Base-by-base conservation (phyloP, 1,140 invertebrate species). In the Drosophila elegans region DNA sequence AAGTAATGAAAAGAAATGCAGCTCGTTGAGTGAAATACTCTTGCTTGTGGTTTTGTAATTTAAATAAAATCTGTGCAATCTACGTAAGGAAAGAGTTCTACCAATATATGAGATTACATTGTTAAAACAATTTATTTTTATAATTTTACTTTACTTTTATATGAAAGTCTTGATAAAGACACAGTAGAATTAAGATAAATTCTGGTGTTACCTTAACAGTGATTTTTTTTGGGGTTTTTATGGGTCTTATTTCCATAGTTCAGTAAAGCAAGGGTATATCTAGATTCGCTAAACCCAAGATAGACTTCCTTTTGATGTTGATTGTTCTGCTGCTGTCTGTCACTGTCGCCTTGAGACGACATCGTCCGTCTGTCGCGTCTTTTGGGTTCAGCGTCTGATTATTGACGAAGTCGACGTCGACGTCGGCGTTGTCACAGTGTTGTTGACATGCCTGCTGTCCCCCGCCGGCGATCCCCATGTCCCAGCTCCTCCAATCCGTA, bases 361-460 rank as follows among this genome's bases (percentile, higher is more conserved):
- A 57, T 44, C 55, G 54, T 42, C 72, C 55, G 54, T 42, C 72
- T 78, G 69, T 51, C 62, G 53, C 51, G 64, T 78, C 51, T 69
- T 76, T 76, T 55, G 84, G 74, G 83, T 86, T 86, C 83, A 86
- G 84, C 75, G 83, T 77, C 83, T 86, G 83, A 86, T 86, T 86
- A 86, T 86, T 86, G 83, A 83, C 83, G 71, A 78, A 74, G 73
- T 78, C 80, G 80, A 74, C 74, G 73, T 78, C 80, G 80, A 74
- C 74, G 61, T 46, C 64, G 49, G 52, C 45, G 80, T 73, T 61
- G 81, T 74, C 78, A 54, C 60, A 68, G 72, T 80, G 83, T 79
- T 86, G 82, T 86, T 88, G 82, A 86, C 82, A 86, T 79, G 83
- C 38, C 80, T 39, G 27, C 34, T 32, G 45, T 27, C 39, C 51